Conservation (phyloP, 2,797 vertebrate species). For the Calcarius lapponicus region DNA sequence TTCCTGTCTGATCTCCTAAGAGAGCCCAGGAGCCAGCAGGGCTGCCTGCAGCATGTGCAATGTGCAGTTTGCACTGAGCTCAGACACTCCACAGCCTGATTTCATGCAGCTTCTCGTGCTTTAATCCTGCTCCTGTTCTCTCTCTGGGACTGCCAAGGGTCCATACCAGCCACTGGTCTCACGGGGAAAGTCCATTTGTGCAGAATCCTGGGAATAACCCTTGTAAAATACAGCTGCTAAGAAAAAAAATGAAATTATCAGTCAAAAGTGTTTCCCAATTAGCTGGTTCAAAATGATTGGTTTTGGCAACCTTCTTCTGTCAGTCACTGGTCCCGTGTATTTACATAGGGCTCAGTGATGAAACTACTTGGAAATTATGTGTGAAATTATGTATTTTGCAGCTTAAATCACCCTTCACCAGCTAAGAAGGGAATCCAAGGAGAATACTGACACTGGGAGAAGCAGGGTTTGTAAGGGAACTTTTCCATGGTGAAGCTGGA, state of each 20-base stretch:
- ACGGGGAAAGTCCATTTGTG: neutral
- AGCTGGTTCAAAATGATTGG: neutral
- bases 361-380: neutral
- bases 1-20: conserved; percentile 40
- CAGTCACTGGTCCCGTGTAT: neutral
- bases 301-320: neutral
- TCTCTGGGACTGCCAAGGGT: neutral
- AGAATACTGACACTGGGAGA: neutral
- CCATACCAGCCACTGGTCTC: neutral
- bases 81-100: neutral
- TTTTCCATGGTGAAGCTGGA: neutral
- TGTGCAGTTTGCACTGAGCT: neutral
- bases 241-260: neutral
- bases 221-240: neutral
- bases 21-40: neutral
- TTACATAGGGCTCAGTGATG: neutral
- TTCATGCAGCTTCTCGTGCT: neutral
- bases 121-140: neutral
- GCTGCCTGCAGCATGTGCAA: neutral
- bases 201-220: neutral
- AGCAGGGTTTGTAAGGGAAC: neutral
- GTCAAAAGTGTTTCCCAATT: neutral
- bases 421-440: neutral
- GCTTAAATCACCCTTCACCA: neutral
- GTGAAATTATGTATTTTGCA: neutral